These are phyloP conservation scores for Sterrhoptilus dennistouni DNA, from an alignment of 2,113 vertebrate species.

Conservation along the genomic window DNA sequence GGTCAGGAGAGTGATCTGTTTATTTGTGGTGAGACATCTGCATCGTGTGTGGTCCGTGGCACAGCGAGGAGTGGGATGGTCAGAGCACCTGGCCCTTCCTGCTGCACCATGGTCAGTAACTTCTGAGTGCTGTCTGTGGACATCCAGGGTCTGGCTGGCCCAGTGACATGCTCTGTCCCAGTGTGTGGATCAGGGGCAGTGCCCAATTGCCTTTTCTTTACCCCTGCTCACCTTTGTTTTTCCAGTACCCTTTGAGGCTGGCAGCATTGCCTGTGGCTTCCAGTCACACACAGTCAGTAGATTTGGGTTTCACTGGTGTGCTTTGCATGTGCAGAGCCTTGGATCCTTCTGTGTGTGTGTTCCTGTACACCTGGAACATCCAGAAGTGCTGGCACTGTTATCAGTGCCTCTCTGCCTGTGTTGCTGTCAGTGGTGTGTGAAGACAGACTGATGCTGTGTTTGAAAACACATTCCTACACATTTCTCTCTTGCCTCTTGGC, in stretches of 20 bases:
- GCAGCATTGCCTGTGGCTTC: neutral
- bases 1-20: conserved; percentile 29
- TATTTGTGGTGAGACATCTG: conserved; percentile 26
- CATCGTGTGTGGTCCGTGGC: neutral
- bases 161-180: neutral
- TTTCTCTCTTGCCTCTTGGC: neutral
- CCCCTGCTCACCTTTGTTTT: accelerated
- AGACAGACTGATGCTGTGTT: neutral
- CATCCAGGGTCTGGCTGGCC: neutral
- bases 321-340: neutral
- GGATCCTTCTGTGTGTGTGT: neutral
- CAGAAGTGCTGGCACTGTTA: neutral
- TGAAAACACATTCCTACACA: neutral
- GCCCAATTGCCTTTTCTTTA: neutral
- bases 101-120: neutral
- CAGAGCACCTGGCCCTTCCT: neutral
- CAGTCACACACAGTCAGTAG: neutral
- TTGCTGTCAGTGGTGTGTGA: accelerated
- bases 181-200: neutral
- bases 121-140: neutral
- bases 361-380: neutral
- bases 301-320: neutral
- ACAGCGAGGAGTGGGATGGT: neutral
- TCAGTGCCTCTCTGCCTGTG: neutral
- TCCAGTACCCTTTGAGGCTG: neutral